Base-by-base conservation (phyloP, 2,888 invertebrate species). In the Aproaerema taeniolella region DNA sequence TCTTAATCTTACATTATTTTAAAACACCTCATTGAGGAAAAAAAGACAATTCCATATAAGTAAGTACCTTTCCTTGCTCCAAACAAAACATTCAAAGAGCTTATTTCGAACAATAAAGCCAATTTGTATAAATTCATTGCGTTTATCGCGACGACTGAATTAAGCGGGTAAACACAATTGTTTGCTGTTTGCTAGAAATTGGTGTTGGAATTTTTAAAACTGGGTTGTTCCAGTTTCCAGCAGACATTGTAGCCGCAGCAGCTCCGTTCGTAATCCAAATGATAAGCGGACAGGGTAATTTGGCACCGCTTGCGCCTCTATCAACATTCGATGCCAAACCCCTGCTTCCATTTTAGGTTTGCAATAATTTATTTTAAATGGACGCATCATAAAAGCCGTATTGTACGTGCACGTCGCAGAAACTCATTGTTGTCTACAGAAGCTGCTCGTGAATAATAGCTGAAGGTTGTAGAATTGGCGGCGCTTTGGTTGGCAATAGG, bases 241-340 rank as follows among this genome's bases (percentile, higher is more conserved):
- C 14, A 32, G 16, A 39, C 32, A 39, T 38, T 20, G 29, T 30
- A 35, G 31, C 49, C 47, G 51, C 51, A 49, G 50, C 46, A 44
- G 53, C 50, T 52, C 58, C 61, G 48, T 58, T 68, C 55, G 65
- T 83, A 76, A 81, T 75, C 78, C 71, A 66, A 66, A 73, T 75
- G 81, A 82, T 83, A 83, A 77, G 76, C 76, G 75, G 57, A 73
- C 68, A 55, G 61, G 74, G 75, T 76, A 73, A 83, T 85, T 85
- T 85, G 85, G 85, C 85, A 85, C 52, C 65, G 47, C 50, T n/a
- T 50, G 53, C 62, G 48, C 40, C 67, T 73, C 69, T 67, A 72
- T 77, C 72, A 67, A 67, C 57, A 57, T 60, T 60, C 63, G 67
- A 69, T 79, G 82, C 82, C 83, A 81, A 73, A 69, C 70, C 63